phyloP scores from a whole-genome alignment of 1,140 invertebrate species.

The Trinorchestia longiramus region DNA sequence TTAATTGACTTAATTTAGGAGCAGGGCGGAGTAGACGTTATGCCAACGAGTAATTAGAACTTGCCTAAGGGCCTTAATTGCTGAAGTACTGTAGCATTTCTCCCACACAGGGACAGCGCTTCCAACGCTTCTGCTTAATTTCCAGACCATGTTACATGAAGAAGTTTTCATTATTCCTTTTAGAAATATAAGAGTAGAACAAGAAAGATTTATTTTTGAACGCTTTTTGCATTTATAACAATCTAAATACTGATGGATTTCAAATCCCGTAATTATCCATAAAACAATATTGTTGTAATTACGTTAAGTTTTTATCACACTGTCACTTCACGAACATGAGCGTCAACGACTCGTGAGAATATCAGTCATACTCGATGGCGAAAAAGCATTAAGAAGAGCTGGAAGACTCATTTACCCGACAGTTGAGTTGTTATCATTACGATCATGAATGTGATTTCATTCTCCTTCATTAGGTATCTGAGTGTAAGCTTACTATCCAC shows the following conservation, averaged over 20 bases:
- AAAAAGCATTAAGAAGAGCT: not conserved
- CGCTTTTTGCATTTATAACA: not conserved
- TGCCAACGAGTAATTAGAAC: conserved; percentile 31
- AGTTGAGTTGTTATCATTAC: not conserved
- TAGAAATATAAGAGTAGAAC: not conserved
- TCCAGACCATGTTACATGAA: not conserved
- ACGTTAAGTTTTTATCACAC: not conserved
- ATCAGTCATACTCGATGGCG: not conserved
- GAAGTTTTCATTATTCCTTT: not conserved
- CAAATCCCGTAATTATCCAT: not conserved
- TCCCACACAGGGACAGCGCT: not conserved
- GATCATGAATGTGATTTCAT: not conserved
- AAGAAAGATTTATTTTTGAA: not conserved
- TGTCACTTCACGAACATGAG: not conserved
- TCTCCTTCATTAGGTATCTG: not conserved
- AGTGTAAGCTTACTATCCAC: not conserved
- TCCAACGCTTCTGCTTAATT: not conserved
- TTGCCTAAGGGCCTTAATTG: not conserved
- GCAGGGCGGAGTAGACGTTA: not conserved
- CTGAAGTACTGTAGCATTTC: not conserved
- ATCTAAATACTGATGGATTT: not conserved
- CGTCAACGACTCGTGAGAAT: not conserved
- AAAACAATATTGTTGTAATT: not conserved
- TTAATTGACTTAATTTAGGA: conserved; percentile 6
- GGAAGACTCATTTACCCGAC: not conserved